Percentiles rank a stretch among this genome's conserved stretches.
These are phyloP conservation scores for Lemur catta DNA, from an alignment of 2,797 vertebrate species.

Conservation along the genomic window DNA sequence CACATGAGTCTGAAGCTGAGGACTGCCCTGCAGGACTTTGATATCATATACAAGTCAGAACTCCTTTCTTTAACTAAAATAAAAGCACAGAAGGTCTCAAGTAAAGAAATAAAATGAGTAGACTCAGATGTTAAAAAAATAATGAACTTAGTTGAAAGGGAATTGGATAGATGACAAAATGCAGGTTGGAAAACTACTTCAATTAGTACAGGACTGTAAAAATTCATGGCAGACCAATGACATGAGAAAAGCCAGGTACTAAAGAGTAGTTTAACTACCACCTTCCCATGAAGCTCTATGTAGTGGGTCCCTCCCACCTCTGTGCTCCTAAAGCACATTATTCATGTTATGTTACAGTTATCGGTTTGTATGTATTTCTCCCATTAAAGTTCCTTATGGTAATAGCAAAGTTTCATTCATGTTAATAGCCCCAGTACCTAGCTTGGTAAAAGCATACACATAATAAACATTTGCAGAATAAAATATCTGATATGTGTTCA, in stretches of 20 bases:
- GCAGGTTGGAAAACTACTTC: background rate
- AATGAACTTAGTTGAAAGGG: background rate
- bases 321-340: background rate
- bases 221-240: background rate
- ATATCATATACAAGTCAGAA: background rate
- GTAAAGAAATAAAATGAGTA: background rate
- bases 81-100: background rate
- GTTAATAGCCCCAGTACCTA: background rate
- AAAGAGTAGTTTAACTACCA: background rate
- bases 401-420: background rate
- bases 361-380: background rate
- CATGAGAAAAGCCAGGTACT: background rate
- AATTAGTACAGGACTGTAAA: background rate
- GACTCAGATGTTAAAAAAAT: background rate
- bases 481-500: background rate
- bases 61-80: background rate
- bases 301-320: background rate
- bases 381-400: background rate
- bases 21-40: background rate
- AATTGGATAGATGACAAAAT: background rate
- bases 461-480: background rate
- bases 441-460: background rate
- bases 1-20: background rate
- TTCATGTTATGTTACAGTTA: background rate
- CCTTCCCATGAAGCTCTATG: background rate